Percentiles rank a stretch among this genome's conserved stretches.
Evolutionary conservation across 2,113 vertebrate genomes (phyloP).

Genomic region (Apteryx owenii): DNA sequence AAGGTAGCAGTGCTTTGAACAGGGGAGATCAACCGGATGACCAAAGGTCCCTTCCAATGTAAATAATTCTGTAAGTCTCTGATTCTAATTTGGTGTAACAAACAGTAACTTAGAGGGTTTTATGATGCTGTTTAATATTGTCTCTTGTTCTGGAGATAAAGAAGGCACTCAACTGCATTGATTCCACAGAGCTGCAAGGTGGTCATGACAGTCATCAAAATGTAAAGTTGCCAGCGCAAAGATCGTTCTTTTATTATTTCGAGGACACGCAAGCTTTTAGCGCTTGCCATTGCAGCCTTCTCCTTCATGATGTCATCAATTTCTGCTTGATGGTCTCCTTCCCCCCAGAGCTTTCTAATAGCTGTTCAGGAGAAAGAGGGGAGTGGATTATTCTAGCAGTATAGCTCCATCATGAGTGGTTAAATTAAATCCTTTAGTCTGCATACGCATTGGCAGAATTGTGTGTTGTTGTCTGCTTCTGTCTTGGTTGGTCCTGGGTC

Average conservation of each 20-base stretch:
- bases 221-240: conserved; percentile 84
- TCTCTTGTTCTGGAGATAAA: neutral
- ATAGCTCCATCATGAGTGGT: neutral
- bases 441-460: neutral
- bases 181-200: conserved; percentile 87
- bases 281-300: conserved; percentile 57
- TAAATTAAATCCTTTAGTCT: neutral
- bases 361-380: conserved; percentile 66
- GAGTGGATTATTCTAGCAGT: neutral
- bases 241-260: conserved; percentile 78
- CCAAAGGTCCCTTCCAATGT: neutral
- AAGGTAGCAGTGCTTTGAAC: neutral
- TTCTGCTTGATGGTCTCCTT: conserved; percentile 78
- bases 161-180: conserved; percentile 81
- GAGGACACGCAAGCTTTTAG: conserved; percentile 68
- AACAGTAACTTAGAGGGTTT: neutral
- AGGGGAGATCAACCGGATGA: no score
- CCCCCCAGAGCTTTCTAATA: conserved; percentile 82
- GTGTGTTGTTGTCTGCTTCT: neutral
- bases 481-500: neutral
- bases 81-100: neutral
- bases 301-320: conserved; percentile 85
- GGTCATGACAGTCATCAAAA: conserved; percentile 69
- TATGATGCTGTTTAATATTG: neutral
- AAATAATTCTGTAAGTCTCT: neutral